phyloP scores from a whole-genome alignment of 2,113 vertebrate genomes.

The Cryptomyrus ogoouensis region DNA sequence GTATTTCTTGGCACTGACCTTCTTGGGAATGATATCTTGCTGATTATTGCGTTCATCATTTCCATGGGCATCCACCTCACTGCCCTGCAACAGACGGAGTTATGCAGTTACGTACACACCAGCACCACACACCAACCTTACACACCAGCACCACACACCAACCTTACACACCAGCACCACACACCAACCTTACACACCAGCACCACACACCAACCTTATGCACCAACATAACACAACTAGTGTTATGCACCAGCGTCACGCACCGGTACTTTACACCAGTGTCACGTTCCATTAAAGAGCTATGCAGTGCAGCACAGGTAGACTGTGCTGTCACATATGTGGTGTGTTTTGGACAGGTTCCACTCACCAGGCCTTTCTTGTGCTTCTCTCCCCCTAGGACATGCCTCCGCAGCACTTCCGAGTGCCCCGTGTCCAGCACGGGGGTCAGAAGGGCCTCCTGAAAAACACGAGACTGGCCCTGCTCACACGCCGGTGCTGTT shows the following conservation, averaged over 20 bases:
- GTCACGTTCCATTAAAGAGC: background rate
- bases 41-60: conserved; percentile 79
- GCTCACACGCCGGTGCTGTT: conserved; percentile 35
- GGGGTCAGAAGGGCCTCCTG: conserved; percentile 62
- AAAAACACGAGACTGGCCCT: conserved; percentile 42
- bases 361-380: background rate
- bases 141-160: background rate
- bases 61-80: conserved; percentile 67
- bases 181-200: background rate
- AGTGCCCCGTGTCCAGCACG: conserved; percentile 64
- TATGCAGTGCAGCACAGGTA: background rate
- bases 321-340: background rate
- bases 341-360: background rate
- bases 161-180: background rate
- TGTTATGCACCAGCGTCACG: background rate
- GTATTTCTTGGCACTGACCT: conserved; percentile 54
- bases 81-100: conserved; percentile 59
- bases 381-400: conserved; percentile 38
- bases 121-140: background rate
- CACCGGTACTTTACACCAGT: background rate
- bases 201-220: background rate
- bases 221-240: background rate
- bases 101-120: background rate
- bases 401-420: conserved; percentile 52
- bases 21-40: conserved; percentile 74